phyloP scores from a whole-genome alignment of 2,888 invertebrate genomes.

The Amblyjoppa proteus region DNA sequence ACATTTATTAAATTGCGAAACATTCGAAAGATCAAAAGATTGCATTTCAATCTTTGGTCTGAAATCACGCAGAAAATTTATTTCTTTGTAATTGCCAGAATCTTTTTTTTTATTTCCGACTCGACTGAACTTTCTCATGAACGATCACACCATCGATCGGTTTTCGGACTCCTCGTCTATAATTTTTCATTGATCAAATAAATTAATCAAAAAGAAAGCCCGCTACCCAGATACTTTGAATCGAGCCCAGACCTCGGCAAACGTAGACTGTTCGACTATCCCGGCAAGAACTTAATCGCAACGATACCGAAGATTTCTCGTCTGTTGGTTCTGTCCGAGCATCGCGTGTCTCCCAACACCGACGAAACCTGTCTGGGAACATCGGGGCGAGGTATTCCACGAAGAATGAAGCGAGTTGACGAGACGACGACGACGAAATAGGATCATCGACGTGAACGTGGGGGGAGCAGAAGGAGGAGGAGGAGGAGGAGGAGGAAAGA shows the following conservation, averaged over 20 bases:
- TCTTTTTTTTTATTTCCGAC: not conserved
- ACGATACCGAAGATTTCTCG: constrained; percentile 48
- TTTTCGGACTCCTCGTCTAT: not conserved
- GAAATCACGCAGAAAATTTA: too few relatives aligned
- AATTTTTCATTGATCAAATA: not conserved
- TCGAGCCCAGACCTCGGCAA: not conserved
- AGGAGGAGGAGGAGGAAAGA: constrained; percentile 1
- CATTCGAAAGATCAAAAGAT: too few relatives aligned
- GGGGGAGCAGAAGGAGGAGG: constrained; percentile 5
- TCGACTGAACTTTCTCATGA: not conserved
- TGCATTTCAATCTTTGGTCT: too few relatives aligned
- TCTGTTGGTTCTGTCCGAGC: constrained; percentile 30
- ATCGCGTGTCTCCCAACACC: constrained; percentile 23
- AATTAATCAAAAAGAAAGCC: not conserved
- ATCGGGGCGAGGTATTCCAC: constrained; percentile 65
- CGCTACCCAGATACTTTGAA: not conserved
- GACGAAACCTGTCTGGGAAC: constrained; percentile 44
- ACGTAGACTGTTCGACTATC: not conserved
- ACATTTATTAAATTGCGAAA: too few relatives aligned
- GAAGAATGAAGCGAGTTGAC: constrained; percentile 69
- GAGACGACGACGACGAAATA: constrained; percentile 73
- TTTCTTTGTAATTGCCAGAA: not conserved
- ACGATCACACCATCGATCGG: not conserved
- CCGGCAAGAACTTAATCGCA: constrained; percentile 46
- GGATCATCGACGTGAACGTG: constrained; percentile 74